Evolutionary conservation across 2,888 invertebrate species (phyloP).

Genomic region (Diplazon laetatorius): DNA sequence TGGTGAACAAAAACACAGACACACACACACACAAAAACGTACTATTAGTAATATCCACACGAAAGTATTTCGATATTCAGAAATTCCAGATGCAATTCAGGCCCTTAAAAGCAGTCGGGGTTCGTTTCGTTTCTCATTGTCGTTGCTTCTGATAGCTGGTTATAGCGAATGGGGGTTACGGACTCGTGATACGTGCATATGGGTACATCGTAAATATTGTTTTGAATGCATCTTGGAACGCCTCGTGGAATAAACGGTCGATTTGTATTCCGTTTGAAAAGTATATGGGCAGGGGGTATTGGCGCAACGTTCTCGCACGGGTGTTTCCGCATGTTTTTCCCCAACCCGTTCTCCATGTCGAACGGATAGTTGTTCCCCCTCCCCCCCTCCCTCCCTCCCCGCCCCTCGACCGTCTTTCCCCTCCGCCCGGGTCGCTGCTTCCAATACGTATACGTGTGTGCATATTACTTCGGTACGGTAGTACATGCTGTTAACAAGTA

Average conservation of each 20-base stretch:
- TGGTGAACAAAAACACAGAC: not conserved
- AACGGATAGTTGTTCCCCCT: constrained; percentile 22
- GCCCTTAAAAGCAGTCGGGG: constrained; percentile 19
- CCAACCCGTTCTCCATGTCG: constrained; percentile 13
- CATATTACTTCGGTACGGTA: constrained; percentile 43
- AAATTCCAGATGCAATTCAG: constrained; percentile 33
- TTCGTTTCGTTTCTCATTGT: constrained; percentile 12
- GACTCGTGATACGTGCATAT: constrained; percentile 22
- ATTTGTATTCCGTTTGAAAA: constrained; percentile 63
- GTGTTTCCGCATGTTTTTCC: constrained; percentile 64
- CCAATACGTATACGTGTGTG: constrained; percentile 45
- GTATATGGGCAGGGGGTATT: constrained; percentile 31
- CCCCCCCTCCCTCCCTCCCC: too few relatives aligned
- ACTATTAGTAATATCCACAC: constrained; percentile 41
- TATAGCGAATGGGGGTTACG: not conserved
- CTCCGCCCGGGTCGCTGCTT: constrained; percentile 22
- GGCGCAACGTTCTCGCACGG: constrained; percentile 26
- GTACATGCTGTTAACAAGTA: constrained; percentile 64
- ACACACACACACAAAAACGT: not conserved
- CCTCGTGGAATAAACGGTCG: constrained; percentile 54
- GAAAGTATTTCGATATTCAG: constrained; percentile 11
- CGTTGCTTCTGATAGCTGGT: constrained; percentile 13
- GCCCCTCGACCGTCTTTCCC: not conserved
- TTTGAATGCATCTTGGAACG: constrained; percentile 49
- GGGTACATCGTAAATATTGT: constrained; percentile 56